phyloP scores from a whole-genome alignment of 2,888 invertebrate species.

The Callinectes sapidus region DNA sequence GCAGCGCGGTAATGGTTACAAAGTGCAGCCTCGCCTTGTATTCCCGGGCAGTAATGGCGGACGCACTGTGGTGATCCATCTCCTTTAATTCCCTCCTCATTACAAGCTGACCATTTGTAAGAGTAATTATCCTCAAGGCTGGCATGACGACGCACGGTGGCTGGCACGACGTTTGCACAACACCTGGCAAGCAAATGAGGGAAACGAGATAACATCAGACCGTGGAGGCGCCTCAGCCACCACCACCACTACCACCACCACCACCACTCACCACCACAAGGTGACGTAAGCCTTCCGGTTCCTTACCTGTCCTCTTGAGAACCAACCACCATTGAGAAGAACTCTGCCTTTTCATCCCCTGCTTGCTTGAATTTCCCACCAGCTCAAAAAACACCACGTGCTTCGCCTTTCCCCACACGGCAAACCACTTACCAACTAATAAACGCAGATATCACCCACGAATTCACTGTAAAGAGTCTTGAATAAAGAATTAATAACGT shows the following conservation, averaged over 20 bases:
- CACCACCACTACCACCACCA: not conserved
- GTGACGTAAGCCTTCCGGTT: conserved; percentile 16
- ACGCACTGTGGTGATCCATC: not conserved
- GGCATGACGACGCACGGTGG: not conserved
- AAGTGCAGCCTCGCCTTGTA: conserved; percentile 6
- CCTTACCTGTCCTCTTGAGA: not conserved
- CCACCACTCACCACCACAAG: not conserved
- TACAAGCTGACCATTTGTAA: conserved; percentile 25
- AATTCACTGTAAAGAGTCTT: not conserved
- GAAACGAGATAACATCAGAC: conserved; percentile 18
- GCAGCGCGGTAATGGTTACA: conserved; percentile 13
- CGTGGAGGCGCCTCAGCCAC: not conserved
- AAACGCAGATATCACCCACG: not conserved
- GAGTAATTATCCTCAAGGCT: conserved; percentile 1
- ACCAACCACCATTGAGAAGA: not conserved
- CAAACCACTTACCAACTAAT: not conserved
- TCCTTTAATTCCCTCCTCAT: conserved; percentile 7
- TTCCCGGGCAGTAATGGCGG: not conserved
- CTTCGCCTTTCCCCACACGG: not conserved
- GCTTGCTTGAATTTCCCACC: not conserved
- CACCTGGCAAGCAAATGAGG: conserved; percentile 16
- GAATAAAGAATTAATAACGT: not conserved
- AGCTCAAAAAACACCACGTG: not conserved
- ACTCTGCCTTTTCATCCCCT: not conserved
- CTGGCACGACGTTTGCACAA: conserved; percentile 11